phyloP scores from a whole-genome alignment of 2,888 invertebrate species.

The Clostera curtula region DNA sequence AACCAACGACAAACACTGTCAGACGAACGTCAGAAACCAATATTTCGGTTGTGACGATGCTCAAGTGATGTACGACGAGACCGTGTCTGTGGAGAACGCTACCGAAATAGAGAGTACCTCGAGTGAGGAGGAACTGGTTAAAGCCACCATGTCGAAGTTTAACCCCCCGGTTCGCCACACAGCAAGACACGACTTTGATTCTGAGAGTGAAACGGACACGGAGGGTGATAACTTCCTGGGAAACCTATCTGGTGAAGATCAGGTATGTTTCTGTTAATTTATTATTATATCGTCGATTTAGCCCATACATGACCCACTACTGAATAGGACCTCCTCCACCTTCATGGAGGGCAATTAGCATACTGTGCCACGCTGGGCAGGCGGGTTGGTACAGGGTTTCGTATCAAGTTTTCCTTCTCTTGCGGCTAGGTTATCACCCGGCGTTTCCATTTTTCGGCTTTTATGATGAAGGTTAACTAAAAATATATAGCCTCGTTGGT shows the following conservation, averaged over 20 bases:
- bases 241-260: slow-evolving; percentile 43
- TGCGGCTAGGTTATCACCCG: too few species aligned
- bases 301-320: not conserved
- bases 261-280: slow-evolving; percentile 29
- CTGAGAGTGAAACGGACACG: slow-evolving; percentile 57
- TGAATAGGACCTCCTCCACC: too few species aligned
- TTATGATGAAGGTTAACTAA: too few species aligned
- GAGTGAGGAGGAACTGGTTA: slow-evolving; percentile 45
- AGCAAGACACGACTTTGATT: slow-evolving; percentile 61
- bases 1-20: slow-evolving; percentile 66
- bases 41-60: slow-evolving; percentile 24
- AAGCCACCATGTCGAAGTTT: slow-evolving; percentile 60
- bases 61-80: slow-evolving; percentile 75
- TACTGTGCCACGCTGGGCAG: too few species aligned
- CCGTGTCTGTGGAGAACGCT: slow-evolving; percentile 71
- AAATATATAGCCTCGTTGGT: too few species aligned
- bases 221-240: slow-evolving; percentile 49
- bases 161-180: slow-evolving; percentile 60
- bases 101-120: slow-evolving; percentile 71
- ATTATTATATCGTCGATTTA: not conserved
- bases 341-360: too few species aligned
- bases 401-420: too few species aligned
- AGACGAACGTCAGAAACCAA: slow-evolving; percentile 40
- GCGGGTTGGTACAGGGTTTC: too few species aligned
- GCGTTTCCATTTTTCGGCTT: too few species aligned